Evolutionary conservation across 2,888 invertebrate species (phyloP).

Genomic region (Steinernema hermaphroditum): DNA sequence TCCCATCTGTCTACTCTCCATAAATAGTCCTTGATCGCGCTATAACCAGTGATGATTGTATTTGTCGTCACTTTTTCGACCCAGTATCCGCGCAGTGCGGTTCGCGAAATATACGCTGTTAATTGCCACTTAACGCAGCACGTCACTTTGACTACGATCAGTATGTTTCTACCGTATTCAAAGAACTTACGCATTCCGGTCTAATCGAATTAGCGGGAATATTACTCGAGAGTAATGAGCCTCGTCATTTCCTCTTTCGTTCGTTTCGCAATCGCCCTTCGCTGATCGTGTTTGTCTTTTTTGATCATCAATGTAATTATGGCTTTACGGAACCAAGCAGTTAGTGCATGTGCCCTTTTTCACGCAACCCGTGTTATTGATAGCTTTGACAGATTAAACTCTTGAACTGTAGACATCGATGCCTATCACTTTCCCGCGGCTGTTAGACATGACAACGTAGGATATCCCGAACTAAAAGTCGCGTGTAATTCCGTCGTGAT

Average conservation of each 20-base stretch:
- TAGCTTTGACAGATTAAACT: constrained; percentile 6
- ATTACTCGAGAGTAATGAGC: too few species aligned
- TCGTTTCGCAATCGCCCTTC: not conserved
- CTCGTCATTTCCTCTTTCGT: not conserved
- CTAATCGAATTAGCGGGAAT: too few species aligned
- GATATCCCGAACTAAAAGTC: constrained; percentile 14
- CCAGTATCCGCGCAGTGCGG: not conserved
- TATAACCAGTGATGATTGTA: not conserved
- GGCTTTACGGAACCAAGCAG: not conserved
- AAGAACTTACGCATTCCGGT: too few species aligned
- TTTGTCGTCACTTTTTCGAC: constrained; percentile 10
- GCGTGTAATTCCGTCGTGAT: not conserved
- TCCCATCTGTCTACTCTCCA: not conserved
- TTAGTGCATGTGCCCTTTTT: not conserved
- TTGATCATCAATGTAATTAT: not conserved
- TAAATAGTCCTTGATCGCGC: not conserved
- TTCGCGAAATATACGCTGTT: not conserved
- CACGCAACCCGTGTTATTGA: not conserved
- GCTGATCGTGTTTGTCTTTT: not conserved
- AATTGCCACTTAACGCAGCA: not conserved
- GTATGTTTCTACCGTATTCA: too few species aligned
- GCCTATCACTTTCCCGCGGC: not conserved
- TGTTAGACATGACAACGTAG: not conserved
- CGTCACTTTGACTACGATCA: too few species aligned
- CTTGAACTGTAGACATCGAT: constrained; percentile 8